These are phyloP conservation scores for Alauda arvensis DNA, from an alignment of 2,797 vertebrate genomes.

Conservation along the genomic window DNA sequence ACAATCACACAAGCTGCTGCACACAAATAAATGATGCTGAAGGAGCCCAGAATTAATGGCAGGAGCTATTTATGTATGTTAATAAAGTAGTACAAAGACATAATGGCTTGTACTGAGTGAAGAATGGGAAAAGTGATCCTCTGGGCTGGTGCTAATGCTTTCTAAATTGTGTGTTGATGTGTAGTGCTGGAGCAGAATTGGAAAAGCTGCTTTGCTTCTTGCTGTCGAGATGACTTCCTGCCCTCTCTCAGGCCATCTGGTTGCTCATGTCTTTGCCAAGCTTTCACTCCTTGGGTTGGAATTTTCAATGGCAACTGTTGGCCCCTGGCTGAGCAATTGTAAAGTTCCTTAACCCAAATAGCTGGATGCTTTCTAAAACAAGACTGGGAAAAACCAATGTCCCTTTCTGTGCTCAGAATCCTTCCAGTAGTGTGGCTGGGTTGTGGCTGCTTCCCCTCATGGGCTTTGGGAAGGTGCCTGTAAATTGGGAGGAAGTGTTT, in stretches of 20 bases:
- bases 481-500: not conserved
- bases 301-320: not conserved
- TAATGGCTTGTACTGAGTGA: not conserved
- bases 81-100: not conserved
- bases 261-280: not conserved
- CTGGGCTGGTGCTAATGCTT: not conserved
- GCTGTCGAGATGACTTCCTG: not conserved
- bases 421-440: not conserved
- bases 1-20: not conserved
- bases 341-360: not conserved
- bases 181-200: not conserved
- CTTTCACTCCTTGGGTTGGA: not conserved
- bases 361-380: not conserved
- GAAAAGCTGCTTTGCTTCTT: not conserved
- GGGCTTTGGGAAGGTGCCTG: not conserved
- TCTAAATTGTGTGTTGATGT: not conserved
- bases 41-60: not conserved
- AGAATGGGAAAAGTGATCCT: not conserved
- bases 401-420: not conserved
- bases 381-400: not conserved
- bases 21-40: not conserved
- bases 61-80: not conserved
- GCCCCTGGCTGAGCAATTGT: not conserved
- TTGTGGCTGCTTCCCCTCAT: not conserved
- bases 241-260: not conserved